Conservation (phyloP, 2,797 vertebrate genomes). For the Micromesistius poutassou region DNA sequence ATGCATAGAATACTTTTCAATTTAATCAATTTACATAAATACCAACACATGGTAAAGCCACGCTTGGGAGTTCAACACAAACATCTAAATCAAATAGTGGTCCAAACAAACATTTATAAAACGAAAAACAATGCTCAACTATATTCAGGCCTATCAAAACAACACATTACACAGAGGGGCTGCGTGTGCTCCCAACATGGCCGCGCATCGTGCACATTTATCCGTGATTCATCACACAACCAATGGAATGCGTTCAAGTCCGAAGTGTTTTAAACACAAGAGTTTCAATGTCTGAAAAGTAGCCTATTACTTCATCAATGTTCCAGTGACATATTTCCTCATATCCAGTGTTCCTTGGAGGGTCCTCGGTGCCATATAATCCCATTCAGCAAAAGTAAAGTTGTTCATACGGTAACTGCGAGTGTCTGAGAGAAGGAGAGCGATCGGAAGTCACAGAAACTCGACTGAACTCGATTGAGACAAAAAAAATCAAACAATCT, state of each 20-base stretch:
- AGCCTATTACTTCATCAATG: background rate
- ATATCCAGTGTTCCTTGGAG: background rate
- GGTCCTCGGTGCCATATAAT: background rate
- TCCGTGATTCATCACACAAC: background rate
- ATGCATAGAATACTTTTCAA: constrained; percentile 73
- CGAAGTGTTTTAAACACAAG: background rate
- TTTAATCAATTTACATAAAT: constrained; percentile 67
- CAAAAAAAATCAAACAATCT: background rate
- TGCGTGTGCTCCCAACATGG: too few species aligned
- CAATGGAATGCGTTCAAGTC: background rate
- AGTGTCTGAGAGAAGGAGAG: background rate
- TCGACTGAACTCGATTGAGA: background rate
- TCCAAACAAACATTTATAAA: constrained; percentile 1
- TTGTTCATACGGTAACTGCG: background rate
- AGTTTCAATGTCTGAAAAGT: background rate
- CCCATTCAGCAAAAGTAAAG: background rate
- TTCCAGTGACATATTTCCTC: background rate
- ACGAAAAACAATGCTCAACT: background rate
- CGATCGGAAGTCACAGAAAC: too few species aligned
- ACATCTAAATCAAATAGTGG: constrained; percentile 7
- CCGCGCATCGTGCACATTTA: background rate
- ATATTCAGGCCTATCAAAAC: background rate
- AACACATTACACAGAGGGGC: background rate
- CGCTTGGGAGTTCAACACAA: constrained; percentile 23
- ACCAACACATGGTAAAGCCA: constrained; percentile 52